These are phyloP conservation scores for Babylonia areolata DNA, from an alignment of 1,140 invertebrate species.

Conservation along the genomic window DNA sequence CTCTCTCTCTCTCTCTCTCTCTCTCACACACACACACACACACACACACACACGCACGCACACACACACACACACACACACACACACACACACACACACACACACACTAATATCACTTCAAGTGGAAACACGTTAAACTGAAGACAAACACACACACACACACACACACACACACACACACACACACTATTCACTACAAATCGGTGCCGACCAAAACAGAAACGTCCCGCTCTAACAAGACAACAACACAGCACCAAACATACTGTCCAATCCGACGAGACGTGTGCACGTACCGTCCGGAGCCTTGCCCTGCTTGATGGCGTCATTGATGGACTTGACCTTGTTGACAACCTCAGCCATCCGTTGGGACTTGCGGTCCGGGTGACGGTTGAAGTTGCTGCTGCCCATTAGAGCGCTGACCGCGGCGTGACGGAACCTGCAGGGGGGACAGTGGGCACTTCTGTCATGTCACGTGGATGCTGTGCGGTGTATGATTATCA, in stretches of 20 bases:
- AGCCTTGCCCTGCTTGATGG: constrained; percentile 56
- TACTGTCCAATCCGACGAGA: too few relatives aligned
- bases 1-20: too few relatives aligned
- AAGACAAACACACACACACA: too few relatives aligned
- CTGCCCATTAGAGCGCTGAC: constrained; percentile 65
- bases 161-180: too few relatives aligned
- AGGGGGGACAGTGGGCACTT: too few relatives aligned
- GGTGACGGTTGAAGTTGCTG: constrained; percentile 45
- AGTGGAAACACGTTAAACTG: too few relatives aligned
- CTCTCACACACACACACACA: too few relatives aligned
- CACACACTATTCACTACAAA: too few relatives aligned
- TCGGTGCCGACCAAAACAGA: neutral
- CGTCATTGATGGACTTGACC: constrained; percentile 55
- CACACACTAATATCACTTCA: too few relatives aligned
- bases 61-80: neutral
- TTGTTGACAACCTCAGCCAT: constrained; percentile 63
- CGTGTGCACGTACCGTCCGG: constrained; percentile 56
- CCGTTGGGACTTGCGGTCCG: constrained; percentile 27
- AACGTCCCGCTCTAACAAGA: neutral
- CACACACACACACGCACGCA: neutral
- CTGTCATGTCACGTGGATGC: too few relatives aligned
- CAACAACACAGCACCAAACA: neutral
- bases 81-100: too few relatives aligned
- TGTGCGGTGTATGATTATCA: too few relatives aligned
- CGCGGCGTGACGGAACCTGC: constrained; percentile 68